Evolutionary conservation across 2,113 vertebrate species (phyloP).

Genomic region (Scolopax mira): DNA sequence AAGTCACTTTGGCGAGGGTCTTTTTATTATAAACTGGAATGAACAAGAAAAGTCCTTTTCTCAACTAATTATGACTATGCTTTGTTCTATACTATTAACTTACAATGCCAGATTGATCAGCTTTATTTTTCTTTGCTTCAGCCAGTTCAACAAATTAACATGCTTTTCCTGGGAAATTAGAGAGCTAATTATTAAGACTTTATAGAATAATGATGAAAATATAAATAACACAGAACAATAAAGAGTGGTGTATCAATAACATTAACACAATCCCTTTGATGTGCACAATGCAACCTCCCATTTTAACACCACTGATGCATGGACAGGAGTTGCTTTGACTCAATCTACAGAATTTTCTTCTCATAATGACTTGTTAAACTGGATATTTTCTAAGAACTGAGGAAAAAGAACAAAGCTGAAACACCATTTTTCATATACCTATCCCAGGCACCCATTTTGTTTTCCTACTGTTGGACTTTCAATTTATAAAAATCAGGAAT

Average conservation of each 20-base stretch:
- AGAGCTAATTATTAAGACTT: slow-evolving; percentile 71
- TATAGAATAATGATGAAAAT: slow-evolving; percentile 63
- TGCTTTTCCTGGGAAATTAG: slow-evolving; percentile 66
- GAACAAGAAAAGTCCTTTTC: slow-evolving; percentile 75
- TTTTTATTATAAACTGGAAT: slow-evolving; percentile 74
- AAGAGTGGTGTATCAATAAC: not conserved
- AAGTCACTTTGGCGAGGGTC: slow-evolving; percentile 72
- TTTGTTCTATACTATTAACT: slow-evolving; percentile 75
- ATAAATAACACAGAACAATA: slow-evolving; percentile 57
- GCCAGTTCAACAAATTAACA: slow-evolving; percentile 71
- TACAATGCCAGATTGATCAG: slow-evolving; percentile 71
- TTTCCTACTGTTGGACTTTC: not conserved
- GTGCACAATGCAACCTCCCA: not conserved
- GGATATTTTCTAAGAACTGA: not conserved
- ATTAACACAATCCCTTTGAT: slow-evolving; percentile 16
- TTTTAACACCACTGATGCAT: not conserved
- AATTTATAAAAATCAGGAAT: not conserved
- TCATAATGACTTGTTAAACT: not conserved
- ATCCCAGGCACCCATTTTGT: not conserved
- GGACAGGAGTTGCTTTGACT: not conserved
- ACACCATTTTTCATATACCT: not conserved
- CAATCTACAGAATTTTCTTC: not conserved
- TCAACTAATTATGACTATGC: slow-evolving; percentile 72
- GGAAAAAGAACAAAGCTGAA: not conserved
- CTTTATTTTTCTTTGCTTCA: not conserved